These are phyloP conservation scores for Psittacula derbiana DNA, from an alignment of 2,797 vertebrate species.

Conservation along the genomic window DNA sequence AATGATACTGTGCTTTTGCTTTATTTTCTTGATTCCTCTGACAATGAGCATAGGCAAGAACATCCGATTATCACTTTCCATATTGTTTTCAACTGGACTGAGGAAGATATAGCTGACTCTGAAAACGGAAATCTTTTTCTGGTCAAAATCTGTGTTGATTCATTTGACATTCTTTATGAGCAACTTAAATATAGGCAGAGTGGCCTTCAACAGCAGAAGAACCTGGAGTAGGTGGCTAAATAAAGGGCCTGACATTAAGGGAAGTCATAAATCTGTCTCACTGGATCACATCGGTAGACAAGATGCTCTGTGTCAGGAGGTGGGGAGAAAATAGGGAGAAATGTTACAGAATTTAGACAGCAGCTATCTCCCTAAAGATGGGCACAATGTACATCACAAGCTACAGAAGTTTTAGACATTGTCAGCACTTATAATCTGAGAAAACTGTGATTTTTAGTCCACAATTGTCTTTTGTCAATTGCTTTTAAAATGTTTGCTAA, in stretches of 20 bases:
- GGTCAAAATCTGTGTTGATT: neutral
- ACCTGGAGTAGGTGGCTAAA: neutral
- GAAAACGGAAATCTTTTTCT: neutral
- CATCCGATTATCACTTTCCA: neutral
- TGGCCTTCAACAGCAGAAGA: neutral
- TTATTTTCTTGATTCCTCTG: neutral
- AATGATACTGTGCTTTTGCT: neutral
- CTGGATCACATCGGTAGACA: neutral
- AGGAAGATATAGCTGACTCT: neutral
- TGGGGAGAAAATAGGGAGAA: neutral
- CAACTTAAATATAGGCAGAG: neutral
- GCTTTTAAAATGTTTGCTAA: neutral
- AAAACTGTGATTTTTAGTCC: neutral
- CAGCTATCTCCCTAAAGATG: neutral
- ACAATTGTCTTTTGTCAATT: neutral
- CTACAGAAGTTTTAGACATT: neutral
- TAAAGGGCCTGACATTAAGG: neutral
- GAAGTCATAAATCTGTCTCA: neutral
- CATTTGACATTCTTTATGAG: neutral
- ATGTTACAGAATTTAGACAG: neutral
- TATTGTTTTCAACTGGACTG: neutral
- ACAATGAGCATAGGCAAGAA: neutral
- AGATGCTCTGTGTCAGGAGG: neutral
- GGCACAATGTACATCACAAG: neutral
- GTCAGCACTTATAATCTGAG: neutral